Evolutionary conservation across 2,797 vertebrate genomes (phyloP), one percentile per base, ranked within the genome.

Genomic region (Peromyscus aztecus): DNA sequence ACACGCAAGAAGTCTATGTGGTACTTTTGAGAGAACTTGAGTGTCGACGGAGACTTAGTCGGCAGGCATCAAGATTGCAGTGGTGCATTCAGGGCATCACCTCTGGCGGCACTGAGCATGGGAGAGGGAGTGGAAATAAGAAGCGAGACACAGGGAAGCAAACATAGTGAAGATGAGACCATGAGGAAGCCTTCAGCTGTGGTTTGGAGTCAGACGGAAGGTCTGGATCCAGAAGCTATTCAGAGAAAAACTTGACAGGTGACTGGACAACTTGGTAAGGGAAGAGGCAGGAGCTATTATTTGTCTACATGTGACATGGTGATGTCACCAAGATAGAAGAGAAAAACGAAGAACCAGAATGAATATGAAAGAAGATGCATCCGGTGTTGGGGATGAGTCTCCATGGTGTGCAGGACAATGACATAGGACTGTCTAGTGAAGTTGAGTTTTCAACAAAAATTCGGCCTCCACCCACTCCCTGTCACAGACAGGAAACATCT

Each of bases 151-250:
- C 3, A 8, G 21, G 46, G 23, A 89, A 29, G 17, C 46, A 52
- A n/a, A 43, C 7, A 27, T 34, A 19, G 4, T 7, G 27, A 34
- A 17, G 27, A 49, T 61, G 49, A 46, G 49, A 17, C 2, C 6
- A 6, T 0, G 0, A 49, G 31, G 13, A 34, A 31, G 19, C 6
- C 14, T 7, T 29, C 52, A 16, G 24, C 43, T 24, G 16, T 23
- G 11, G 34, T 9, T n/a, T 29, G 59, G 43, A 78, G 40, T 90
- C 12, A 34, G 57, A 63, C 4, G 13, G 4, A 23, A 78, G 17
- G 13, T 40, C 14, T 78, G 24, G 63, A n/a, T 37, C 34, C 17
- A 75, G 78, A 91, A 65, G 61, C 3, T 12, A 7, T 29, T 40
- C 78, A 76, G 80, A 81, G 61, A n/a, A 57, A 71, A 83, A 9